Base-by-base conservation (phyloP, 1,140 invertebrate species). In the Cherax destructor region DNA sequence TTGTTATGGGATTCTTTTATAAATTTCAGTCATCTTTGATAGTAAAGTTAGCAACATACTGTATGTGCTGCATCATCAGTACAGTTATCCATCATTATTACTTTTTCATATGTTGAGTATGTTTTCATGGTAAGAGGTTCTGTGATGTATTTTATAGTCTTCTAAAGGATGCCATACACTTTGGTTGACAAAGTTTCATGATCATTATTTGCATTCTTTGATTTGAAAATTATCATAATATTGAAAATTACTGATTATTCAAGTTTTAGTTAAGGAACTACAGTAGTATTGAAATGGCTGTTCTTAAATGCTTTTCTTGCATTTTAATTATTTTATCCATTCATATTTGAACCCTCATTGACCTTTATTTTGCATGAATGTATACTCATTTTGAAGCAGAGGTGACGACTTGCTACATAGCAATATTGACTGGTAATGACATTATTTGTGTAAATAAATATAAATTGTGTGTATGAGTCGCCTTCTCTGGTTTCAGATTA, bases 351-450 rank as follows among this genome's bases (percentile, higher is more conserved):
- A 21, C 69, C 69, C 24, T 30, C 7, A 10, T 9, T 30, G 24
- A 10, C 69, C 69, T 74, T 69, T 13, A 11, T 74, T 74, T 24
- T 74, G 69, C 69, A 74, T 74, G 69, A 74, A 74, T 74, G 69
- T 74, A 30, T 21, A 74, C n/a, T 74, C 69, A 30, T 5, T 74
- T 30, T 74, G 24, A 74, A 30, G 69, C 21, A 30, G 69, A 74
- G 69, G 30, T 74, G 69, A 74, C 24, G 69, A 74, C 69, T 74
- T 74, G 9, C 7, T 4, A 21, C 69, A 74, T 30, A 30, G 1
- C 30, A 74, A 3, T 30, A 74, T 30, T 74, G 30, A 74, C 30
- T 74, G 11, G 18, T 69, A n/a, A 69, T 6, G 21, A 6, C 18
- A 10, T 10, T 10, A 41, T 41, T 41, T 41, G 30, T 41, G 30